phyloP scores from a whole-genome alignment of 2,797 vertebrate species.

The Coreius guichenoti region DNA sequence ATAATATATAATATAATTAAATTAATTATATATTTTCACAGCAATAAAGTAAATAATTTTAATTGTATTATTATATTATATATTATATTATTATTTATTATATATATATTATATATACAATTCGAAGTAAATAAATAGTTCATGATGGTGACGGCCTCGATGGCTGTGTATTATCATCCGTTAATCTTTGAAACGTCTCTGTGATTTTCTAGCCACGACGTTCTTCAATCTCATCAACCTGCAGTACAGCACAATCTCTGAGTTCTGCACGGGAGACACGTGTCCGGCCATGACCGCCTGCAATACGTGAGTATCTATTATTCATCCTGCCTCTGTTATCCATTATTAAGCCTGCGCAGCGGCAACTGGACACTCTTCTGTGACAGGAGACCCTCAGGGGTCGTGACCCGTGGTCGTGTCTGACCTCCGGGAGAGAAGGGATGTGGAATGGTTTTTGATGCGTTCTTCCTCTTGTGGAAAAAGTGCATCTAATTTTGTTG shows the following conservation, averaged over 20 bases:
- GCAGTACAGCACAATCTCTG: constrained; percentile 99
- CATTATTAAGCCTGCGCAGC: constrained; percentile 49
- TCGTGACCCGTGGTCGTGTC: background rate
- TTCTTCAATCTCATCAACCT: constrained; percentile 99
- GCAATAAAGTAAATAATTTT: background rate
- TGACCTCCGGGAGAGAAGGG: constrained; percentile 2
- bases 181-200: background rate
- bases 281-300: constrained; percentile 97
- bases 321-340: constrained; percentile 20
- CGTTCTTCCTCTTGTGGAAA: background rate
- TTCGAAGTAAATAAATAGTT: background rate
- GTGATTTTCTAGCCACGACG: constrained; percentile 85
- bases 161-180: background rate
- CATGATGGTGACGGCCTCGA: background rate
- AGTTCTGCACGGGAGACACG: constrained; percentile 97
- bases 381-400: constrained; percentile 17
- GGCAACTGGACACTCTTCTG: constrained; percentile 21
- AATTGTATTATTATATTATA: background rate
- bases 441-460: too few species aligned
- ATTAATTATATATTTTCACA: too few species aligned
- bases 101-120: background rate
- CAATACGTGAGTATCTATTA: constrained; percentile 90
- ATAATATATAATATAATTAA: too few species aligned
- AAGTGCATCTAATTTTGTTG: too few species aligned
- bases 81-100: background rate